These are phyloP conservation scores for Ophioninae sp. DNA, from an alignment of 2,888 invertebrate species.

Conservation along the genomic window DNA sequence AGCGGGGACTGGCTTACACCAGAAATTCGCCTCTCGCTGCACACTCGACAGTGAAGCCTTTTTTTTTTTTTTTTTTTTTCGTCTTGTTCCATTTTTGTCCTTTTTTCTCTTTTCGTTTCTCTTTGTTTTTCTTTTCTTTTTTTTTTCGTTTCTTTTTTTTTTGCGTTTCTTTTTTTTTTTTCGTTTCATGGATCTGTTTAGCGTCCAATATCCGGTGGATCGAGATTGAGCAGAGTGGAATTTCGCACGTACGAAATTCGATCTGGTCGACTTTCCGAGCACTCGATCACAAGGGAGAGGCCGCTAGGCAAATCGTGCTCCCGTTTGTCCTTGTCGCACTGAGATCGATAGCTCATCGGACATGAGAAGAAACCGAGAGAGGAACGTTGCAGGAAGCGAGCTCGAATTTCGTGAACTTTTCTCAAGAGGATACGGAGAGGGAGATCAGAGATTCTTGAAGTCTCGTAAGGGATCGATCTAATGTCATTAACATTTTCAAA, in stretches of 20 bases:
- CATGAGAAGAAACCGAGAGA: background rate
- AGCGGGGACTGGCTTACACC: slow-evolving; percentile 47
- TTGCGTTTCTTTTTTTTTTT: background rate
- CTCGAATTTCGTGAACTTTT: background rate
- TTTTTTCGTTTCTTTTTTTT: slow-evolving; percentile 10
- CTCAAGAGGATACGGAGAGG: background rate
- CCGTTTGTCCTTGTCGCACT: background rate
- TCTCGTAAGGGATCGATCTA: no score
- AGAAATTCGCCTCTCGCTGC: slow-evolving; percentile 53
- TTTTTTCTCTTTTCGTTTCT: background rate
- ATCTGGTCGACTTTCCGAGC: slow-evolving; percentile 20
- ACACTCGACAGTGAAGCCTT: background rate
- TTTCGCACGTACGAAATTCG: slow-evolving; percentile 37
- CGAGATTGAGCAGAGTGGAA: slow-evolving; percentile 21
- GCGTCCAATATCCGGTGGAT: slow-evolving; percentile 24
- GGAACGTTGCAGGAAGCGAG: background rate
- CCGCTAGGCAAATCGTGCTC: slow-evolving; percentile 18
- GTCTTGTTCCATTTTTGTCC: background rate
- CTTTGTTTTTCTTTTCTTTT: background rate
- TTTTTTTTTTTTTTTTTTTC: slow-evolving; percentile 16
- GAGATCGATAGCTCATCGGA: slow-evolving; percentile 29
- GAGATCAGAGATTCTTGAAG: background rate
- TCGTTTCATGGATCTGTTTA: slow-evolving; percentile 1
- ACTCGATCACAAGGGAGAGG: slow-evolving; percentile 30
- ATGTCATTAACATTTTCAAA: no score